These are phyloP conservation scores for Cryptocephalus moraei DNA, from an alignment of 2,888 invertebrate species.

Conservation along the genomic window DNA sequence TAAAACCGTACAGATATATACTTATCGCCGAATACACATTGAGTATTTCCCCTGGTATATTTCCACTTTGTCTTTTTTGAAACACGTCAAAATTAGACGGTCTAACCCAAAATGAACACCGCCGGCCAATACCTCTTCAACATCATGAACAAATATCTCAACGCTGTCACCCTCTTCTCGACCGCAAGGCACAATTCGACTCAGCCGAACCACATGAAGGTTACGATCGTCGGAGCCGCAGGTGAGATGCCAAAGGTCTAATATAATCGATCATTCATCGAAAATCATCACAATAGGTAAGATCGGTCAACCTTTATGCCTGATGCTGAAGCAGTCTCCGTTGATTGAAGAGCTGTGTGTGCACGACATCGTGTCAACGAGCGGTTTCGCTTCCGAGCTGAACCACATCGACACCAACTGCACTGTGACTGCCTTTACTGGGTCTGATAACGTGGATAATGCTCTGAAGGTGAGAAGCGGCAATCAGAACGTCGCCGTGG, in stretches of 20 bases:
- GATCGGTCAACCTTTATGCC: constrained; percentile 44
- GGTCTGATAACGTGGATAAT: constrained; percentile 24
- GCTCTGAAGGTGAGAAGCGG: constrained; percentile 22
- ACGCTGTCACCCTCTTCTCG: not conserved
- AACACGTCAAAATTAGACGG: not conserved
- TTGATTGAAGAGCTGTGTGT: constrained; percentile 47
- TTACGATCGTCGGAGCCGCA: constrained; percentile 24
- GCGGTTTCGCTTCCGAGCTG: constrained; percentile 36
- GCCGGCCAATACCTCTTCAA: too few species aligned
- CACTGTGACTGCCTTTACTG: constrained; percentile 29
- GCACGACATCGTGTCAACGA: constrained; percentile 40
- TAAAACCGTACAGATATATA: too few species aligned
- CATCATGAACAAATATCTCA: too few species aligned
- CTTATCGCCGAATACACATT: too few species aligned
- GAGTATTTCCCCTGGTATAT: not conserved
- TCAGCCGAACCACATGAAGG: constrained; percentile 18
- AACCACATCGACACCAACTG: constrained; percentile 40
- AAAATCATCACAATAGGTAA: constrained; percentile 26
- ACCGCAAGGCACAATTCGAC: constrained; percentile 4
- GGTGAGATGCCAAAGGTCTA: constrained; percentile 12
- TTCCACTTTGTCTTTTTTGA: not conserved
- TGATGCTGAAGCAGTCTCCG: constrained; percentile 49
- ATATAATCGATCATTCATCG: not conserved
- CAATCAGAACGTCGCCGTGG: too few species aligned
- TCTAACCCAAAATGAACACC: too few species aligned